phyloP scores from a whole-genome alignment of 2,113 vertebrate genomes.

The Pygoscelis antarcticus region DNA sequence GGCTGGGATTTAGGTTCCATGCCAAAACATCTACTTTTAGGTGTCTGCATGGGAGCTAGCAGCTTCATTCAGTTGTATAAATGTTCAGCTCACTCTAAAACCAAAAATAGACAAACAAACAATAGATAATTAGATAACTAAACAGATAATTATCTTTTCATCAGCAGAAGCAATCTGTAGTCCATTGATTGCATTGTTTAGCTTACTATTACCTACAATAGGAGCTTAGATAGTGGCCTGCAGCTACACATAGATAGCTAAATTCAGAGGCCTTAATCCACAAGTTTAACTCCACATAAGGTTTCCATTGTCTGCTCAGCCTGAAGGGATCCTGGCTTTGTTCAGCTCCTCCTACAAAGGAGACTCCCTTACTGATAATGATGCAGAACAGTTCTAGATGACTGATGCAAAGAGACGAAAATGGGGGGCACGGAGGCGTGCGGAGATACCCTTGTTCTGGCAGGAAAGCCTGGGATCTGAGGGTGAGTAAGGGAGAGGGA shows the following conservation, averaged over 20 bases:
- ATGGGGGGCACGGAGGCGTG: accelerated
- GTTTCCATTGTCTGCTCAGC: neutral
- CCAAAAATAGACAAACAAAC: neutral
- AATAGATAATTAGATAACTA: neutral
- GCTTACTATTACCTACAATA: accelerated
- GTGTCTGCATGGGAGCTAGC: neutral
- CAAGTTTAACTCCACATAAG: neutral
- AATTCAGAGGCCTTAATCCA: neutral
- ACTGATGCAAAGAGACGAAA: neutral
- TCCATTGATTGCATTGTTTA: neutral
- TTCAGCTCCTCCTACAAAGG: neutral
- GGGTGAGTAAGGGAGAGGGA: accelerated
- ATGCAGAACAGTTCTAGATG: neutral
- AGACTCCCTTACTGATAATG: too few species aligned
- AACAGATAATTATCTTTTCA: neutral
- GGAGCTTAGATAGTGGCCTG: neutral
- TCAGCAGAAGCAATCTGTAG: neutral
- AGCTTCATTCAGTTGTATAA: neutral
- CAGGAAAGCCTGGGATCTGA: neutral
- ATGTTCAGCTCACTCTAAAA: neutral
- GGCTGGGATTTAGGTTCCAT: neutral
- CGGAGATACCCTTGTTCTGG: neutral
- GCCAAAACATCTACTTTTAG: neutral
- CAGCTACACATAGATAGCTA: neutral
- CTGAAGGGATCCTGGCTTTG: neutral